Evolutionary conservation across 2,888 invertebrate genomes (phyloP), one percentile per base, ranked within the genome.

Genomic region (Drosophila putrida): DNA sequence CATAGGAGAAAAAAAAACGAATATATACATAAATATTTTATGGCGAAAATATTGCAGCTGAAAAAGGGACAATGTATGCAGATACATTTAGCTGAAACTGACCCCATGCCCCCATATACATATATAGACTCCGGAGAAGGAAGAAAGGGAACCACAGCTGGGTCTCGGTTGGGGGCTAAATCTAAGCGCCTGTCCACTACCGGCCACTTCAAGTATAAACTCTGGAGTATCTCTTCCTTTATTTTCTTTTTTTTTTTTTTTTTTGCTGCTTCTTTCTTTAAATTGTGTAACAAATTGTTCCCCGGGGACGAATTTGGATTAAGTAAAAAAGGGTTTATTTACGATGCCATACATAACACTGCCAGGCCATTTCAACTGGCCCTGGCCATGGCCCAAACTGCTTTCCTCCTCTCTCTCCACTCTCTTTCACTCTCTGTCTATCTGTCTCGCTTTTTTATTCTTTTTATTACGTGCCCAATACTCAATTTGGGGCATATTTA

Each of bases 251-350:
- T 62, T 41, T 57, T 54, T 38, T 36, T 4, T 9, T 33, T 60
- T 6, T 27, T 43, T 41, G n/a, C 64, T 63, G 60, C 53, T 70
- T 49, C 62, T 66, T 84, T 71, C 61, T 81, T 85, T 85, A 85
- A 85, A 85, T 89, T 85, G 89, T 85, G 86, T 85, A 85, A 85
- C 89, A 85, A 85, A 85, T 85, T 85, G 85, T 82, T 89, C 85
- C 85, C 85, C 75, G 88, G 89, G 85, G 85, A 89, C 86, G 89
- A 85, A 85, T 85, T 85, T 88, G 85, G 89, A 85, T 85, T 85
- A 85, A 85, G 85, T 89, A 85, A 85, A 85, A 85, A 85, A 80
- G 85, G 85, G 89, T 85, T 85, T 85, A 85, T 85, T 85, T 85
- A 85, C 85, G 85, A 89, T 75, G 85, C 86, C 89, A 82, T 85